Conservation (phyloP, 1,140 invertebrate species). For the Dendroctonus valens region DNA sequence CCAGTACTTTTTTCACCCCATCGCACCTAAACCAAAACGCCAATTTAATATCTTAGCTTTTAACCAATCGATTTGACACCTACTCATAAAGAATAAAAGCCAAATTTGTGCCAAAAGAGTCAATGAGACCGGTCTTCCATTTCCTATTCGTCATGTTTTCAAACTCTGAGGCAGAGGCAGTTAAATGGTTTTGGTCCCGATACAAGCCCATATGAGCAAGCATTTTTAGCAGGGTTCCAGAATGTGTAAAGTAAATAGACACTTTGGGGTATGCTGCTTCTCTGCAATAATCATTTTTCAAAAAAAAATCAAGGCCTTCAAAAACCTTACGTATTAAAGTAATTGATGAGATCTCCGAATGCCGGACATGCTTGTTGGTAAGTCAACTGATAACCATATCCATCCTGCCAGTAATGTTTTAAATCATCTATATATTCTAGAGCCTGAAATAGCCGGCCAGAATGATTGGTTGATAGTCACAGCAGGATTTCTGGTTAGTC, state of each 20-base stretch:
- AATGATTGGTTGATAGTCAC: background rate
- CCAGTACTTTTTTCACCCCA: constrained; percentile 59
- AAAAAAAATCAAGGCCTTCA: background rate
- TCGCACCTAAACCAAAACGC: constrained; percentile 57
- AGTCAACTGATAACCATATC: constrained; percentile 76
- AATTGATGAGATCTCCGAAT: constrained; percentile 69
- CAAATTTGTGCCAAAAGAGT: constrained; percentile 82
- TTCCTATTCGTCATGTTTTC: constrained; percentile 55
- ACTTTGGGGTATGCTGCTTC: constrained; percentile 51
- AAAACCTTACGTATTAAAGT: constrained; percentile 60
- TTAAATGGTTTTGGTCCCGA: constrained; percentile 63
- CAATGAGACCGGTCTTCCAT: constrained; percentile 76
- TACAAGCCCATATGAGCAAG: constrained; percentile 74
- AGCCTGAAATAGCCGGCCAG: constrained; percentile 49
- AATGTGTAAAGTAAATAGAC: constrained; percentile 82
- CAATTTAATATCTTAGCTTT: background rate
- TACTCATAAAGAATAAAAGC: constrained; percentile 79
- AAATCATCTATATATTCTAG: constrained; percentile 80
- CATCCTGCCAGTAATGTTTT: constrained; percentile 82
- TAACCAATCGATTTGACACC: constrained; percentile 44
- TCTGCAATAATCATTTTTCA: constrained; percentile 34
- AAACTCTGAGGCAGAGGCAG: constrained; percentile 62
- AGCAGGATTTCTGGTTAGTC: background rate
- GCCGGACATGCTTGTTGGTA: constrained; percentile 75
- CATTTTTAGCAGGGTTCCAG: constrained; percentile 81